Evolutionary conservation across 2,113 vertebrate genomes (phyloP), one percentile per base, ranked within the genome.

Genomic region (Aspidoscelis tigris): DNA sequence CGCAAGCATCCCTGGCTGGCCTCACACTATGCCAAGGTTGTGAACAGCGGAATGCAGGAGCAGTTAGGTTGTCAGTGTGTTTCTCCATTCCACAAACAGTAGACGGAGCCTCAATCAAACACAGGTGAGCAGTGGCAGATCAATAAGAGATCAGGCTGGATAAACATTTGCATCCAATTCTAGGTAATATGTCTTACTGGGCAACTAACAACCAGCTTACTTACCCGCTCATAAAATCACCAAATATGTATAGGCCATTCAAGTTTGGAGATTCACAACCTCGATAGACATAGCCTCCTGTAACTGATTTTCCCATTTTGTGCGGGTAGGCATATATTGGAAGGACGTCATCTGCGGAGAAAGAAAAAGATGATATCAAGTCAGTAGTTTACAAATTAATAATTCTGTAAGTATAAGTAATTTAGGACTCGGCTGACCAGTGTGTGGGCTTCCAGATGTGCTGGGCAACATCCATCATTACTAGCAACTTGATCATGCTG

Each of bases 221-320:
- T 93, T 95, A 99, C 98, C 98, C 98, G 7, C 97, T 99, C 98
- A 99, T 99, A 93, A 99, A 99, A 93, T 99, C 98, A 85, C 98
- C 98, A 79, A 99, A 99, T 93, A 99, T 97, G 93, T 99, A 99
- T 87, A 99, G 96, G 79, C 98, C 98, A 0, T 99, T 99, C 86
- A 99, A 90, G 90, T 99, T 99, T 61, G 98, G 98, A 92, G 96
- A 96, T 93, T 99, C 97, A 0, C 98, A 99, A 66, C 98, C 98
- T 72, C 98, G 93, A 90, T 99, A 99, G 76, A 99, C 93, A 0
- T 98, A 99, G 26, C 98, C 98, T 41, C 98, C 98, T 0, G 98
- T 99, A 79, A 99, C 97, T 0, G 98, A 99, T 90, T 99, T 99
- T 26, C 98, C 98, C 95, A 97, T 93, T 89, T 97, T 98, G 94